Conservation (phyloP, 2,888 invertebrate species). For the Escarpia spicata region DNA sequence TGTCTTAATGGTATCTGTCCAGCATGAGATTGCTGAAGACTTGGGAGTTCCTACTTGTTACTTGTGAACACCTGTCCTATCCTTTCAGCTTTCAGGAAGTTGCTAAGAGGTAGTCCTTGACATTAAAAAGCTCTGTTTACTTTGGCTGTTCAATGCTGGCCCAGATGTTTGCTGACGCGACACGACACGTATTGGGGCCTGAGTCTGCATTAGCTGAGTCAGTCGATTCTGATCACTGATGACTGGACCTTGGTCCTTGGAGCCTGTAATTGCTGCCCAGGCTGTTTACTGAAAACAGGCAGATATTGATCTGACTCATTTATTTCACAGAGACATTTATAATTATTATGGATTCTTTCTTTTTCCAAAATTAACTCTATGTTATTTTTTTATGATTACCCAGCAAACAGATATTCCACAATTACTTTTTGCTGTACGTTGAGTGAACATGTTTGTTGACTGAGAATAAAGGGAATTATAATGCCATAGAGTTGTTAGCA, state of each 20-base stretch:
- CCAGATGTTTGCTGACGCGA: neutral
- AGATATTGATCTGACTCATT: neutral
- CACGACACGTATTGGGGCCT: neutral
- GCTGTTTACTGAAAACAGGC: neutral
- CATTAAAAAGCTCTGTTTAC: neutral
- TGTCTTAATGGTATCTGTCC: neutral
- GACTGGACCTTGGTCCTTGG: neutral
- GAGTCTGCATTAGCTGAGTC: neutral
- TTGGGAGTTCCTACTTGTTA: neutral
- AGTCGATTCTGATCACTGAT: neutral
- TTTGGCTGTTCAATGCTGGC: neutral
- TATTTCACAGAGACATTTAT: neutral
- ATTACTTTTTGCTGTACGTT: neutral
- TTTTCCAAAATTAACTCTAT: neutral
- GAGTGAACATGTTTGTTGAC: neutral
- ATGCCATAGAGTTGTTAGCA: neutral
- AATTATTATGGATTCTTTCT: neutral
- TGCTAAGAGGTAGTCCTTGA: neutral
- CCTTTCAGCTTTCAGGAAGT: neutral
- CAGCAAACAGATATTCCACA: neutral
- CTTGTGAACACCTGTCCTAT: neutral
- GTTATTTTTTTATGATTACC: neutral
- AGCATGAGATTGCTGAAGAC: neutral
- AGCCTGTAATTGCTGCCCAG: neutral
- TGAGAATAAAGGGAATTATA: neutral